Evolutionary conservation across 1,140 invertebrate species (phyloP), one percentile per base, ranked within the genome.

Genomic region (Stegodyphus mimosarum): DNA sequence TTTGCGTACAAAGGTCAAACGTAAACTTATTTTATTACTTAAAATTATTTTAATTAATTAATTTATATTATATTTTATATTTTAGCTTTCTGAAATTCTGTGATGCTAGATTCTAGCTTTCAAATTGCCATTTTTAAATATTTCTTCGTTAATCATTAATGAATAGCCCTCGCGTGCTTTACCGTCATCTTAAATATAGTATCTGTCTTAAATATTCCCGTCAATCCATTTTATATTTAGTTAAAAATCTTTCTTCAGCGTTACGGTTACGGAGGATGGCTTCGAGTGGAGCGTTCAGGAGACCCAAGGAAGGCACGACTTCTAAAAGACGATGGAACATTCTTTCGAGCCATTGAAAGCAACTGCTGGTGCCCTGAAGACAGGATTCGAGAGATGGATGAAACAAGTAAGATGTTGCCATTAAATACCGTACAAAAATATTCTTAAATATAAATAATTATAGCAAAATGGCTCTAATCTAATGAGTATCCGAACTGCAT

Each of bases 181-280:
- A 3, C 33, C 33, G 1, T 33, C 33, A 33, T 33, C 33, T 33
- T 33, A 33, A 33, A 33, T 33, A 33, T 33, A 33, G 3, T 33
- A 33, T 1, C 33, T 33, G 33, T 33, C 33, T 33, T 3, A 33
- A 33, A 33, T 33, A 33, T 33, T 3, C 33, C 33, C 33, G 33
- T 3, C 33, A 33, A 33, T 33, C 33, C 33, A 33, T 33, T 33
- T 33, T 33, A 33, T 33, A 33, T 33, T 33, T 1, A 33, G 1
- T 33, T 33, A 33, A 33, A 33, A 33, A 33, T 3, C 33, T 33
- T 33, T 33, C 87, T 89, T 9, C 87, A 93, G 92, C 88, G 91
- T 17, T 94, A 92, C 89, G 93, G 93, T 13, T 93, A 93, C 87
- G 91, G 91, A 5, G 93, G 93, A 17, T 93, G 92, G 90, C 88